Percentiles rank a stretch among this genome's conserved stretches.
phyloP scores from a whole-genome alignment of 2,113 vertebrate species.

The Leptodactylus fuscus region DNA sequence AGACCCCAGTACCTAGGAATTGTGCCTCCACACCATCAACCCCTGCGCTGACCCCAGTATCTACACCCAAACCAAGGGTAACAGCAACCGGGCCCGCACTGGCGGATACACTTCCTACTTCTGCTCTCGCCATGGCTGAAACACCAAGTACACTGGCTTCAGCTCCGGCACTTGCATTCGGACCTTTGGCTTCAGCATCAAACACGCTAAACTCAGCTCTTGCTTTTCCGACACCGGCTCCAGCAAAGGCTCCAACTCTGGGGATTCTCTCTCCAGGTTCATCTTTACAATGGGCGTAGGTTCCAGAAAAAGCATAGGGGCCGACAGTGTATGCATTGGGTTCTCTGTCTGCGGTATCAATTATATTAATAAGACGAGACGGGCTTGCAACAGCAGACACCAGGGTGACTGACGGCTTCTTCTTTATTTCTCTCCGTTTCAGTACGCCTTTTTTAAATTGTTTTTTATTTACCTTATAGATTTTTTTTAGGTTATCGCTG shows the following conservation, averaged over 20 bases:
- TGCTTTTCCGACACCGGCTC: neutral
- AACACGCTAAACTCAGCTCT: neutral
- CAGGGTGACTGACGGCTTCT: too few relatives aligned
- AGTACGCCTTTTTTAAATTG: too few relatives aligned
- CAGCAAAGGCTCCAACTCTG: neutral
- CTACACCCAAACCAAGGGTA: neutral
- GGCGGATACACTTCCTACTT: neutral
- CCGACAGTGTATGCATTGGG: too few relatives aligned
- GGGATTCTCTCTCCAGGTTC: too few relatives aligned
- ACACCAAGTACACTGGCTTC: neutral
- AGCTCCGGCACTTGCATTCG: neutral
- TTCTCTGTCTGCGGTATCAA: too few relatives aligned
- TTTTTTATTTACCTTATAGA: too few relatives aligned
- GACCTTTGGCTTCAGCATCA: neutral
- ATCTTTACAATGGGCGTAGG: too few relatives aligned
- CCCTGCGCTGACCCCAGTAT: neutral
- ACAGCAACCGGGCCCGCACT: neutral
- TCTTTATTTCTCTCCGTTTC: too few relatives aligned
- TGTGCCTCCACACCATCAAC: neutral
- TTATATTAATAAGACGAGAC: too few relatives aligned
- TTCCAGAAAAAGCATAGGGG: too few relatives aligned
- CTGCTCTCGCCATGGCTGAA: neutral
- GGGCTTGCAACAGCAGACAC: too few relatives aligned
- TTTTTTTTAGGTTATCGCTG: too few relatives aligned
- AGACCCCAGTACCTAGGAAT: neutral